Percentiles rank a stretch among this genome's conserved stretches.
Evolutionary conservation across 2,888 invertebrate species (phyloP).

Genomic region (Scaptomyza parva): DNA sequence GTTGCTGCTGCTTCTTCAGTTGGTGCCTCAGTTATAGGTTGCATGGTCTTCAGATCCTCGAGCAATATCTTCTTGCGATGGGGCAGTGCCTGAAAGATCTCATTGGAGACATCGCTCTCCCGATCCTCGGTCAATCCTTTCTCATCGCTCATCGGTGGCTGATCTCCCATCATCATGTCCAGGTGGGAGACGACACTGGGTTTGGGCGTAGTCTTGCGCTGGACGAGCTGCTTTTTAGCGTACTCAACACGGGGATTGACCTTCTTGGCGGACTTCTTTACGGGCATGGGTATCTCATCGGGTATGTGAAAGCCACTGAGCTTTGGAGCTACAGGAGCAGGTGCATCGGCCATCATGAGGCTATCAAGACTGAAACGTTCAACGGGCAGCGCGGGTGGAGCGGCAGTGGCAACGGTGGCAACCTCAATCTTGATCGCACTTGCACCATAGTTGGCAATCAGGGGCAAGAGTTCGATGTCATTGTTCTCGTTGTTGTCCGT

Average conservation of each 20-base stretch:
- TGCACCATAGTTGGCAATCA: slow-evolving; percentile 62
- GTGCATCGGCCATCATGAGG: slow-evolving; percentile 83
- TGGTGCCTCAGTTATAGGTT: slow-evolving; percentile 32
- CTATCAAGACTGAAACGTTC: slow-evolving; percentile 80
- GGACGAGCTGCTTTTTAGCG: slow-evolving; percentile 37
- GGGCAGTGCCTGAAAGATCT: slow-evolving; percentile 82
- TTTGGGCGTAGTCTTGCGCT: slow-evolving; percentile 17
- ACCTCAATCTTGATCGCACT: slow-evolving; percentile 60
- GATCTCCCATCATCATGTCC: slow-evolving; percentile 85
- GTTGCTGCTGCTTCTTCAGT: slow-evolving; percentile 10
- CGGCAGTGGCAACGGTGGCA: slow-evolving; percentile 12
- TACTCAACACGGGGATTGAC: slow-evolving; percentile 58
- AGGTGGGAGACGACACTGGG: slow-evolving; percentile 33
- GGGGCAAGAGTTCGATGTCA: slow-evolving; percentile 80
- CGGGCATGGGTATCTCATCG: slow-evolving; percentile 81
- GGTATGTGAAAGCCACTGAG: slow-evolving; percentile 67
- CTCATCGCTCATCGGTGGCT: slow-evolving; percentile 71
- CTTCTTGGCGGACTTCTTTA: slow-evolving; percentile 82
- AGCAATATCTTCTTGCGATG: slow-evolving; percentile 83
- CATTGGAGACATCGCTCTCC: slow-evolving; percentile 79
- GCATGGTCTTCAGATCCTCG: slow-evolving; percentile 79
- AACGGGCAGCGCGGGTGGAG: slow-evolving; percentile 13
- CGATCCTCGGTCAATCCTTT: slow-evolving; percentile 62
- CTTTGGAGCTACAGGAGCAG: no score
- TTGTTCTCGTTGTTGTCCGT: slow-evolving; percentile 84